A percentile compares a stretch with the other conserved stretches of the same genome.
These are phyloP conservation scores for Neofelis nebulosa DNA, from an alignment of 2,113 vertebrate genomes.

Conservation along the genomic window DNA sequence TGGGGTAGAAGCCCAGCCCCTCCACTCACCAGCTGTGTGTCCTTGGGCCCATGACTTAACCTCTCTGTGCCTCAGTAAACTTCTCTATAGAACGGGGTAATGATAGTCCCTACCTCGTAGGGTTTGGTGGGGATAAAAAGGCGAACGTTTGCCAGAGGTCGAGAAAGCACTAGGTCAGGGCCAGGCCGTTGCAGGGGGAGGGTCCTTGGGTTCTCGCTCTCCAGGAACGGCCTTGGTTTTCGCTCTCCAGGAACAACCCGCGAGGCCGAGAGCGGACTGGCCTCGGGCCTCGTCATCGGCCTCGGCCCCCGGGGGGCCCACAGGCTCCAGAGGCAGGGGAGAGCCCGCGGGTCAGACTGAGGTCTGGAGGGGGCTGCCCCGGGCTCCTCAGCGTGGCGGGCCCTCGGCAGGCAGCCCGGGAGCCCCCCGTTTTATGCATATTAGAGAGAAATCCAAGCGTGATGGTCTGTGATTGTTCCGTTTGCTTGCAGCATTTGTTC, in stretches of 20 bases:
- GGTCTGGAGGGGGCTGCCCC: background rate
- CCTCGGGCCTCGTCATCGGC: accelerated
- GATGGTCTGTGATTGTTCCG: background rate
- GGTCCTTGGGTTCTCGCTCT: background rate
- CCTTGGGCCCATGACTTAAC: background rate
- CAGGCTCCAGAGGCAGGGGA: background rate
- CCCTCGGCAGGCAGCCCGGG: background rate
- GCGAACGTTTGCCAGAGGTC: no score
- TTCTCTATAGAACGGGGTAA: background rate
- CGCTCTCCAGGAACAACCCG: accelerated
- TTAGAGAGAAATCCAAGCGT: background rate
- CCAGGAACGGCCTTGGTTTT: background rate
- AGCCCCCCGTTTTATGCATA: background rate
- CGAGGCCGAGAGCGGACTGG: background rate
- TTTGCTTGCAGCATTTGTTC: constrained; percentile 71
- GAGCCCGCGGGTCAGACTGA: accelerated
- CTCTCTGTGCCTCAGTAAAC: background rate
- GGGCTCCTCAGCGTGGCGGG: background rate
- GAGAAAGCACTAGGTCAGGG: accelerated
- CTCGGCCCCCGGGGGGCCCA: background rate
- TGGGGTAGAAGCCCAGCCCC: background rate
- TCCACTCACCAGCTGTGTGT: background rate
- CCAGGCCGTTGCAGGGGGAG: background rate
- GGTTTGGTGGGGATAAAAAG: background rate
- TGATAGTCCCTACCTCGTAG: accelerated